Conservation (phyloP, 2,797 vertebrate species). For the Heterohyrax brucei region DNA sequence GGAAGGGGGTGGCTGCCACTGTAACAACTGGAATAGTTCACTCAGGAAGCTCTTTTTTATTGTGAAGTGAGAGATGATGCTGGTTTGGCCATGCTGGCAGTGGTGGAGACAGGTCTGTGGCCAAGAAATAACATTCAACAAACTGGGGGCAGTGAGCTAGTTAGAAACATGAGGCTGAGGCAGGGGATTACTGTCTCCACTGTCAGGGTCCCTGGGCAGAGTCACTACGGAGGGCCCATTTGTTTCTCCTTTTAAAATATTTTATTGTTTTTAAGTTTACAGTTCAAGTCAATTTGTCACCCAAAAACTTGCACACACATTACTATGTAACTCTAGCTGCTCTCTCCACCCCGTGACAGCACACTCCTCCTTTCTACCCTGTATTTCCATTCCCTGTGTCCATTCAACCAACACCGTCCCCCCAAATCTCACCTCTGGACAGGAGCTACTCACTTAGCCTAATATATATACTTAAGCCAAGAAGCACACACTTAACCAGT, state of each 20-base stretch:
- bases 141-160: background rate
- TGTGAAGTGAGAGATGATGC: background rate
- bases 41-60: background rate
- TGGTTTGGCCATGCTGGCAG: background rate
- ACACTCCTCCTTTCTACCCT: too few relatives aligned
- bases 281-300: too few relatives aligned
- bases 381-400: too few relatives aligned
- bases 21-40: background rate
- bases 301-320: too few relatives aligned
- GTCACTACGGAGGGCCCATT: background rate
- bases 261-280: too few relatives aligned
- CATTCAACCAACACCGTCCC: too few relatives aligned
- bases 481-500: too few relatives aligned
- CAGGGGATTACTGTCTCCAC: background rate
- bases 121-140: background rate
- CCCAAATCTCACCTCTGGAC: too few relatives aligned
- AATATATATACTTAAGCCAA: too few relatives aligned
- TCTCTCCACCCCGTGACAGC: too few relatives aligned
- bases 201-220: background rate
- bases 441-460: too few relatives aligned
- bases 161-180: background rate
- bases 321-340: too few relatives aligned
- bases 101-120: background rate
- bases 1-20: rapidly evolving
- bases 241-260: background rate